A percentile compares a stretch with the other conserved stretches of the same genome.
phyloP scores from a whole-genome alignment of 2,888 invertebrate genomes.

The Chrysopilus asiliformis region DNA sequence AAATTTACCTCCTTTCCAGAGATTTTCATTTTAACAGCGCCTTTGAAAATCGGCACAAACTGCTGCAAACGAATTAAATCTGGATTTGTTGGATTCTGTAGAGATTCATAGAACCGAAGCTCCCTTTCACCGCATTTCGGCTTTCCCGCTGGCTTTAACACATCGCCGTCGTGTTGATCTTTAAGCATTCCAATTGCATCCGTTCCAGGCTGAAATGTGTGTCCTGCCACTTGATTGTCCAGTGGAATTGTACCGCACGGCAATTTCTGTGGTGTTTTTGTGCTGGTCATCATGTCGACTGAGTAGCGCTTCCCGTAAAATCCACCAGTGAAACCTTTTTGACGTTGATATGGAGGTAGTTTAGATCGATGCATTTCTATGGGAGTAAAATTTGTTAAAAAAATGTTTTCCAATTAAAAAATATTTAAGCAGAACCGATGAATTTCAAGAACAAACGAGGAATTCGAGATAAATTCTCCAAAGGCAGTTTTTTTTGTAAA shows the following conservation, averaged over 20 bases:
- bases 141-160: constrained; percentile 69
- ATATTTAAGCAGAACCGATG: too few species aligned
- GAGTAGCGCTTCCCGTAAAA: neutral
- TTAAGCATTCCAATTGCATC: constrained; percentile 49
- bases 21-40: constrained; percentile 39
- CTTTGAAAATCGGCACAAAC: constrained; percentile 53
- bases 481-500: too few species aligned
- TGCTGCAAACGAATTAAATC: constrained; percentile 42
- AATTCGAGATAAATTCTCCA: too few species aligned
- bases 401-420: too few species aligned
- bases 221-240: constrained; percentile 53
- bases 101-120: constrained; percentile 59
- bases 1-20: constrained; percentile 32
- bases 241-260: constrained; percentile 31
- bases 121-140: constrained; percentile 61
- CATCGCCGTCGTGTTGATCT: constrained; percentile 44
- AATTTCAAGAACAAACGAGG: too few species aligned
- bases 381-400: too few species aligned
- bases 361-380: too few species aligned
- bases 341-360: too few species aligned
- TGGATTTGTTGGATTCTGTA: constrained; percentile 40
- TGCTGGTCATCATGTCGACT: constrained; percentile 5
- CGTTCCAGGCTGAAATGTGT: constrained; percentile 40
- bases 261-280: constrained; percentile 12
- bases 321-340: too few species aligned